Percentiles rank a stretch among this genome's conserved stretches.
phyloP scores from a whole-genome alignment of 64 coral and sea anemone species.

The Acropora tenuis region DNA sequence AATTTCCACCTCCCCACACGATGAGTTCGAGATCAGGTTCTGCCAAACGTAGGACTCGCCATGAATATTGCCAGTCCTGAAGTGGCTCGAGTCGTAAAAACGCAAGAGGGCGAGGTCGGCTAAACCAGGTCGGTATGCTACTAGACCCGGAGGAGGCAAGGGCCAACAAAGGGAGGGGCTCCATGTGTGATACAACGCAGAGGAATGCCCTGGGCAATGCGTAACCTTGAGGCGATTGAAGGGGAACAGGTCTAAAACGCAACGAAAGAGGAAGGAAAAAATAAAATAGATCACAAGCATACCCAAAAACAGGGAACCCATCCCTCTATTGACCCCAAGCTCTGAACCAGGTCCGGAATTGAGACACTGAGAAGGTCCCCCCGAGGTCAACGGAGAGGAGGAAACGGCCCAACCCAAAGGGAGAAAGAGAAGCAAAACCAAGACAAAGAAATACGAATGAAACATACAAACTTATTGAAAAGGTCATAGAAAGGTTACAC shows the following conservation, averaged over 20 bases:
- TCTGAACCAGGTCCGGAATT: conserved; percentile 8
- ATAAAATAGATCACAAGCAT: background rate
- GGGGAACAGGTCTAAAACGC: background rate
- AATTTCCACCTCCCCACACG: too few relatives aligned
- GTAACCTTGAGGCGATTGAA: background rate
- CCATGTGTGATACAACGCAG: background rate
- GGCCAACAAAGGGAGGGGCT: conserved; percentile 11
- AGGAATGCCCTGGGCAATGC: conserved; percentile 11
- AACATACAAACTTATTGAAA: background rate
- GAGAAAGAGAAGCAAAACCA: background rate
- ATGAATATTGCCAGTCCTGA: conserved; percentile 13
- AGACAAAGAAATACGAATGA: conserved; percentile 7
- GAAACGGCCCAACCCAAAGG: background rate
- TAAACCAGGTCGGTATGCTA: background rate
- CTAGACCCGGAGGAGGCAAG: conserved; percentile 6
- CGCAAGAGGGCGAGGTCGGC: conserved; percentile 10
- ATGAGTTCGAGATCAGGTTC: too few relatives aligned
- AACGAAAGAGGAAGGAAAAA: background rate
- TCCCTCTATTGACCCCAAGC: background rate
- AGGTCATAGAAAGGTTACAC: background rate
- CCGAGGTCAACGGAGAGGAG: conserved; percentile 6
- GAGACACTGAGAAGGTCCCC: conserved; percentile 7
- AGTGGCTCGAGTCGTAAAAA: conserved; percentile 8
- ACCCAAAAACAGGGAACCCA: background rate
- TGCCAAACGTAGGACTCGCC: conserved; percentile 8